phyloP scores from a whole-genome alignment of 2,113 vertebrate species.

The Gasterosteus aculeatus region DNA sequence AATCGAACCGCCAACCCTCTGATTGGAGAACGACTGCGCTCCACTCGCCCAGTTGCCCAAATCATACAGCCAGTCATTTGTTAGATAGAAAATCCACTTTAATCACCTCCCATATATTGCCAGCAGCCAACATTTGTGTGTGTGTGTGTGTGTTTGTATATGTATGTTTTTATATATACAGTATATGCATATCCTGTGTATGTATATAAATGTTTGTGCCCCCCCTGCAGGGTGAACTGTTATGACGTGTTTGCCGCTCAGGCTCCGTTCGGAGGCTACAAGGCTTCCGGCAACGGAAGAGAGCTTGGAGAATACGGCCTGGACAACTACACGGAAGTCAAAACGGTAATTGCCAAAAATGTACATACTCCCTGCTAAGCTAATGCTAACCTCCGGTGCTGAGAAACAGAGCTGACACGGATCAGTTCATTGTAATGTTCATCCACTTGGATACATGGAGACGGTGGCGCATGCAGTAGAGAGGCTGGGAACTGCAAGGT shows the following conservation, averaged over 20 bases:
- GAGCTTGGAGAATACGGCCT: slow-evolving; percentile 94
- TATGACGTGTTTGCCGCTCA: slow-evolving; percentile 93
- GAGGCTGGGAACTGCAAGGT: no score
- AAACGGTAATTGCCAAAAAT: slow-evolving; percentile 83
- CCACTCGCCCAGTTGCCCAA: no score
- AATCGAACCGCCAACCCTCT: no score
- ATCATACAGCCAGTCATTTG: no score
- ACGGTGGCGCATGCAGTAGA: no score
- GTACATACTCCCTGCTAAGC: neutral
- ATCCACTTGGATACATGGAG: neutral
- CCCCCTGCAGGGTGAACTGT: slow-evolving; percentile 90
- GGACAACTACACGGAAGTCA: slow-evolving; percentile 92
- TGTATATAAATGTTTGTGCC: no score
- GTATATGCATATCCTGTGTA: neutral
- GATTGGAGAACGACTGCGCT: no score
- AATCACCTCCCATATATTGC: no score
- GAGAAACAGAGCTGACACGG: neutral
- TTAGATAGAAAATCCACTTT: no score
- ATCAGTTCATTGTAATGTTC: neutral
- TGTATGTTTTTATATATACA: no score
- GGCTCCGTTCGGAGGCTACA: slow-evolving; percentile 95
- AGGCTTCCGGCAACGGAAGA: slow-evolving; percentile 90
- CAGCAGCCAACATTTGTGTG: no score
- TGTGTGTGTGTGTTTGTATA: no score
- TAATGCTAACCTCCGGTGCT: neutral